Conservation (phyloP, 2,888 invertebrate species). For the Phaonia tiefii region DNA sequence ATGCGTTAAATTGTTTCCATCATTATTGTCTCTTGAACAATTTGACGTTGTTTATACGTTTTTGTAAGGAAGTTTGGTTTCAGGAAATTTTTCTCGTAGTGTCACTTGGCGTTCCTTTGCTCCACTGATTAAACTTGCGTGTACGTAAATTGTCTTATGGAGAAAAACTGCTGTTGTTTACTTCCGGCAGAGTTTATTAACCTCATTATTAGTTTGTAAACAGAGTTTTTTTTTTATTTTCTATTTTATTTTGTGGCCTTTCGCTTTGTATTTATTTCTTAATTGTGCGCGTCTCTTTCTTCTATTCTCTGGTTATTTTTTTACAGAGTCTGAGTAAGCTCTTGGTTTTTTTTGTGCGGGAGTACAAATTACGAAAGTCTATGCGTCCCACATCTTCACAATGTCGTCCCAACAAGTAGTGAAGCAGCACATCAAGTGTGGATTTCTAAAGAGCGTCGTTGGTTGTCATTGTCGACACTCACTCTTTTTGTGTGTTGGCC, state of each 20-base stretch:
- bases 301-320: not conserved
- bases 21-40: too few species aligned
- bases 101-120: too few species aligned
- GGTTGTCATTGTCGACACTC: too few species aligned
- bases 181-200: slow-evolving; percentile 35
- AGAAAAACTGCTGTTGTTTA: not conserved
- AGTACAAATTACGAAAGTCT: not conserved
- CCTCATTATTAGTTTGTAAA: slow-evolving; percentile 12
- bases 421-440: too few species aligned
- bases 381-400: not conserved
- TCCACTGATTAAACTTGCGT: too few species aligned
- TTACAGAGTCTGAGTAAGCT: not conserved
- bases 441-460: too few species aligned
- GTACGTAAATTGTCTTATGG: slow-evolving; percentile 3
- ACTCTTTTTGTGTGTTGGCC: too few species aligned
- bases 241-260: not conserved
- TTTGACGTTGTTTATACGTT: too few species aligned
- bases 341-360: not conserved
- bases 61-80: too few species aligned
- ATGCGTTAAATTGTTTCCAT: too few species aligned
- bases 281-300: not conserved
- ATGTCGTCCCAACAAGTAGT: too few species aligned
- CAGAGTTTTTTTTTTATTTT: slow-evolving; percentile 4
- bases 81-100: too few species aligned
- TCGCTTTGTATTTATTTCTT: slow-evolving; percentile 7